phyloP scores from a whole-genome alignment of 1,140 invertebrate species.

The Paracyclopina nana region DNA sequence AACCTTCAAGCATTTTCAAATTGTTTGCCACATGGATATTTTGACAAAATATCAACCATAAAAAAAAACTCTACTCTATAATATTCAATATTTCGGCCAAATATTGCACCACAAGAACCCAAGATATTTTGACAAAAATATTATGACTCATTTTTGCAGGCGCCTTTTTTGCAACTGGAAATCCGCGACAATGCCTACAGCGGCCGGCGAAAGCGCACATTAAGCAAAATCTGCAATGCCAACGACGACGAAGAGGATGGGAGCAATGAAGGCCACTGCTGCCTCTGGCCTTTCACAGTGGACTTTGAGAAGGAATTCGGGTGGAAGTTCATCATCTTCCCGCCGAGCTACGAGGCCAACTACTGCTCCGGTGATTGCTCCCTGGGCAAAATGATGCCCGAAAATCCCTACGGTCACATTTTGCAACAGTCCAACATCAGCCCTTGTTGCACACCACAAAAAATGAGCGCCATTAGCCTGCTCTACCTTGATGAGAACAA shows the following conservation, averaged over 20 bases:
- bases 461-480: not conserved
- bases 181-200: not conserved
- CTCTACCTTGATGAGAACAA: not conserved
- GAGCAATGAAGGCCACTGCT: not conserved
- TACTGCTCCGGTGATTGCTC: constrained; percentile 1
- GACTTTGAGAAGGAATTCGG: constrained; percentile 3
- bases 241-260: too few species aligned
- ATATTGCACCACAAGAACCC: too few species aligned
- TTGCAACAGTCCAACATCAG: not conserved
- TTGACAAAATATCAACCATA: too few species aligned
- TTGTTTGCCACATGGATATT: too few species aligned
- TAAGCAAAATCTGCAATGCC: not conserved
- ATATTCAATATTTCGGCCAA: too few species aligned
- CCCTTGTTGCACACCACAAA: not conserved
- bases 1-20: too few species aligned
- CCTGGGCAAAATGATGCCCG: not conserved
- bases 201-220: not conserved
- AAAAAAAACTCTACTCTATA: too few species aligned
- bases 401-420: not conserved
- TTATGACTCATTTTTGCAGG: too few species aligned
- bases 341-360: not conserved
- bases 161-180: not conserved
- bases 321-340: not conserved
- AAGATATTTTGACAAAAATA: too few species aligned
- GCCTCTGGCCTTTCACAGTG: constrained; percentile 1